Conservation (phyloP, 2,888 invertebrate species). For the Sinhomidia bicolor region DNA sequence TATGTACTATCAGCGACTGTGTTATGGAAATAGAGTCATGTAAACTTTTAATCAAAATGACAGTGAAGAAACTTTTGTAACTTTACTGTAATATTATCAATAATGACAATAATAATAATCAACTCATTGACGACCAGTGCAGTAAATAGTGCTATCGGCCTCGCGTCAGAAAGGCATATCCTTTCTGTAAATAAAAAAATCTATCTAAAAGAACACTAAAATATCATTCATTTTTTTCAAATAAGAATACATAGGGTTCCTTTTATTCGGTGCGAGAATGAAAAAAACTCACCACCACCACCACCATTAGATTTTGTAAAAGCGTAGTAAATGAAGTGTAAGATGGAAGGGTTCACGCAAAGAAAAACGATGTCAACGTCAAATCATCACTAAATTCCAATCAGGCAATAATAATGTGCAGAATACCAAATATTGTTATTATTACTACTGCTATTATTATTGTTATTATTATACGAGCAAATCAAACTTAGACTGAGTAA, state of each 20-base stretch:
- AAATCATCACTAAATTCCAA: conserved; percentile 35
- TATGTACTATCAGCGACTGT: conserved; percentile 17
- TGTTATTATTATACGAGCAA: neutral
- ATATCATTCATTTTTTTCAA: conserved; percentile 6
- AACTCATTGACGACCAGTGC: neutral
- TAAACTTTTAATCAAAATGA: conserved; percentile 45
- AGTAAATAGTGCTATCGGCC: neutral
- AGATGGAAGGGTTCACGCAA: neutral
- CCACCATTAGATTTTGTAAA: neutral
- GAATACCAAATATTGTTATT: conserved; percentile 26
- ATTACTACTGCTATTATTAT: conserved; percentile 2
- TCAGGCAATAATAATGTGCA: conserved; percentile 15
- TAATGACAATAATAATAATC: conserved; percentile 35
- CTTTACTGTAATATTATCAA: conserved; percentile 45
- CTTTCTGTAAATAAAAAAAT: conserved; percentile 22
- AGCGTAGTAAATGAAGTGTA: conserved; percentile 8
- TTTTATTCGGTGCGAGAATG: conserved; percentile 14
- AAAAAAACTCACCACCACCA: neutral
- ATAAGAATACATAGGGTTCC: conserved; percentile 3
- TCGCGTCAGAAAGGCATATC: conserved; percentile 22
- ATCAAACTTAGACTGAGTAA: conserved; percentile 8
- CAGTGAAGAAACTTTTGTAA: conserved; percentile 45
- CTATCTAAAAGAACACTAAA: conserved; percentile 1
- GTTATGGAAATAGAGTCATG: conserved; percentile 50
- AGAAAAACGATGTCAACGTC: neutral